Evolutionary conservation across 2,797 vertebrate species (phyloP).

Genomic region (Alfaro cultratus): DNA sequence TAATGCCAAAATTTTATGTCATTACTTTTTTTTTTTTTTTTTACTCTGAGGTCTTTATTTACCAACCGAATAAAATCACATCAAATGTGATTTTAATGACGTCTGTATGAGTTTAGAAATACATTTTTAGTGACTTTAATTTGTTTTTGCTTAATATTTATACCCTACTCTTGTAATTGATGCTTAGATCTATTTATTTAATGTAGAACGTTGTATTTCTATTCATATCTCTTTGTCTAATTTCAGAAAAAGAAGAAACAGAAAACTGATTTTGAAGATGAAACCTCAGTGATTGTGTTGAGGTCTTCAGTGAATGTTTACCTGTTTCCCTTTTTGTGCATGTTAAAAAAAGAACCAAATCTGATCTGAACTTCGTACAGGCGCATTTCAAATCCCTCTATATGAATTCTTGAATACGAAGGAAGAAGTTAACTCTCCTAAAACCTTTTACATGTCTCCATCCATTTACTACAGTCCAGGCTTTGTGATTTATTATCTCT

Average conservation of each 20-base stretch:
- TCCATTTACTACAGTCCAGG: constrained; percentile 37
- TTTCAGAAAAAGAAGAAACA: not conserved
- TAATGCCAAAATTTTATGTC: not conserved
- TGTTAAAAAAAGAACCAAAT: not conserved
- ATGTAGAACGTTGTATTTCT: not conserved
- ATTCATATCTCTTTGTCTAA: not conserved
- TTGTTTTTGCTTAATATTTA: constrained; percentile 4
- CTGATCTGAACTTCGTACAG: not conserved
- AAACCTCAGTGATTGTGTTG: not conserved
- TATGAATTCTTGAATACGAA: constrained; percentile 24
- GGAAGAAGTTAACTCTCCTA: constrained; percentile 9
- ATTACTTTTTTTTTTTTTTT: not conserved
- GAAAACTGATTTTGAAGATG: not conserved
- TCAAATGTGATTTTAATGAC: not conserved
- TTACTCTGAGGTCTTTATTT: not conserved
- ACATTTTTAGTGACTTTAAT: not conserved
- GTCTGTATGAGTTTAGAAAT: not conserved
- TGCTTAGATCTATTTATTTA: not conserved
- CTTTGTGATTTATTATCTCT: constrained; percentile 50
- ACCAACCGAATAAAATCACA: not conserved
- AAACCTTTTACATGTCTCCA: constrained; percentile 26
- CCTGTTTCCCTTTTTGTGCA: not conserved
- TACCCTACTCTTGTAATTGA: not conserved
- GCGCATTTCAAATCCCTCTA: constrained; percentile 32
- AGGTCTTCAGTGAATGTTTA: not conserved